phyloP scores from a whole-genome alignment of 2,888 invertebrate genomes.

The Camponotus fellah region DNA sequence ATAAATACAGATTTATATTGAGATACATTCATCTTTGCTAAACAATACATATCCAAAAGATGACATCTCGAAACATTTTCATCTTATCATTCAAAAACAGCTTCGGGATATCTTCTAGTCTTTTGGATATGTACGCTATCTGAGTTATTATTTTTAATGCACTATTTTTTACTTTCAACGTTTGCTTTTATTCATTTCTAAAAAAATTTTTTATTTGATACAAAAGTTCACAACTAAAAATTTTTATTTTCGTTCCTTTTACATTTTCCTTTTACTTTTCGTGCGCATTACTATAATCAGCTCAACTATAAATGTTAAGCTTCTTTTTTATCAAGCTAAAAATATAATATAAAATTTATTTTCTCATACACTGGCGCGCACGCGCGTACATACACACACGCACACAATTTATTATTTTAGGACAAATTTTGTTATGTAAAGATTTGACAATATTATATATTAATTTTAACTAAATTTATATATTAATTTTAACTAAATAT shows the following conservation, averaged over 20 bases:
- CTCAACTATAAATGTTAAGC: not conserved
- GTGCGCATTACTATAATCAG: not conserved
- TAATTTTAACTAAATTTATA: not conserved
- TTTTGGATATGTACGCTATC: no score
- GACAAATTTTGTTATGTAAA: not conserved
- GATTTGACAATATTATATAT: not conserved
- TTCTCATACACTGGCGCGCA: not conserved
- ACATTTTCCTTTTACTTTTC: not conserved
- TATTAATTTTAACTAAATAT: not conserved
- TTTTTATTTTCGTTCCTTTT: slow-evolving; percentile 16
- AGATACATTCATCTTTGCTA: not conserved
- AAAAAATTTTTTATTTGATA: slow-evolving; percentile 8
- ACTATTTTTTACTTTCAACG: not conserved
- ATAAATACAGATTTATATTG: not conserved
- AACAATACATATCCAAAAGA: no score
- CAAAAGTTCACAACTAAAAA: not conserved
- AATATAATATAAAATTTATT: slow-evolving; percentile 8
- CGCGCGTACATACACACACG: not conserved
- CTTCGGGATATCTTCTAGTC: no score
- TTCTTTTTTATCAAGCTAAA: slow-evolving; percentile 7
- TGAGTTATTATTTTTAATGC: not conserved
- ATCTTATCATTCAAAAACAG: no score
- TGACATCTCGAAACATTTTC: no score
- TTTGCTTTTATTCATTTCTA: not conserved
- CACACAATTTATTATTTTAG: not conserved